Conservation (phyloP, 2,797 vertebrate genomes). For the Enteromius fasciolatus region DNA sequence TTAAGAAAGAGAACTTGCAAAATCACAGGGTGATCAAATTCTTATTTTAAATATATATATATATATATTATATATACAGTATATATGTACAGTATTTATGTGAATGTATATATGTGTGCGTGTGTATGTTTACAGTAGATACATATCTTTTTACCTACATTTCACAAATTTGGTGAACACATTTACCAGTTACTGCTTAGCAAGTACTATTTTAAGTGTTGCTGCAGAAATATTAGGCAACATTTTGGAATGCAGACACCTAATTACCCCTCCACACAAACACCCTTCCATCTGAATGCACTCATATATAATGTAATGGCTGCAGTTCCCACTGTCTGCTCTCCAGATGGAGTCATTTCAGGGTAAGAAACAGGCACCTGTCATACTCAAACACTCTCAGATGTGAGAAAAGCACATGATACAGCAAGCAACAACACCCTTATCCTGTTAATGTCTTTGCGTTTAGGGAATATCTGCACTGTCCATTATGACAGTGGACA, state of each 20-base stretch:
- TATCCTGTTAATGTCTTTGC: not conserved
- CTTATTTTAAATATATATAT: too few species aligned
- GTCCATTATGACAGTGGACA: not conserved
- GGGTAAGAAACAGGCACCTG: constrained; percentile 68
- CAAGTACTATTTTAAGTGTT: constrained; percentile 56
- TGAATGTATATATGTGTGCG: not conserved
- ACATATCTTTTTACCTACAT: not conserved
- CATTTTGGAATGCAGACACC: constrained; percentile 64
- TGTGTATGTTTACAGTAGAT: not conserved
- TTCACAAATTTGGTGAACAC: constrained; percentile 37
- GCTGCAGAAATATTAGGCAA: constrained; percentile 54
- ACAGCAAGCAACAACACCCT: not conserved
- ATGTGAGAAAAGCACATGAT: constrained; percentile 9
- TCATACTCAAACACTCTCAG: constrained; percentile 46
- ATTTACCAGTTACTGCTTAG: constrained; percentile 43
- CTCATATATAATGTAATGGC: constrained; percentile 57
- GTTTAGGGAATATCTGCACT: not conserved
- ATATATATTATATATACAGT: too few species aligned
- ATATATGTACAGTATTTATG: too few species aligned
- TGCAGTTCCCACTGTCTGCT: constrained; percentile 64
- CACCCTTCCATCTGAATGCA: constrained; percentile 55
- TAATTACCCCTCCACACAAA: constrained; percentile 32
- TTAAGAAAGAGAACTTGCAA: too few species aligned
- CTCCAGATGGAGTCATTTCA: constrained; percentile 74
- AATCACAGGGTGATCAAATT: too few species aligned